These are phyloP conservation scores for Sebastes iracundus DNA, from an alignment of 2,797 vertebrate genomes.

Conservation along the genomic window DNA sequence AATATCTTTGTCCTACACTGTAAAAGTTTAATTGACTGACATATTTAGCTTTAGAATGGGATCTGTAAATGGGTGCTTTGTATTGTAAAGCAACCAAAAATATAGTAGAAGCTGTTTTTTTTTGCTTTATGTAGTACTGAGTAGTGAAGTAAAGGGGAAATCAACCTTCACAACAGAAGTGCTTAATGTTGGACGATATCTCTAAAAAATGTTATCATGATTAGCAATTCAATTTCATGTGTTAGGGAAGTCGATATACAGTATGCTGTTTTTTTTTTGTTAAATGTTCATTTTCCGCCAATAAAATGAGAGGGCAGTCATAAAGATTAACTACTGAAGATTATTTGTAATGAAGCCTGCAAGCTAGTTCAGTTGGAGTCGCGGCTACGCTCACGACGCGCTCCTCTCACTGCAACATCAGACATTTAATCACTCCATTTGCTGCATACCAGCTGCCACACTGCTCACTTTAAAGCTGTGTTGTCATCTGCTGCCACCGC, in stretches of 20 bases:
- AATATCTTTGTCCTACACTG: background rate
- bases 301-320: constrained; percentile 44
- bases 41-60: background rate
- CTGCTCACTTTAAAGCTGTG: background rate
- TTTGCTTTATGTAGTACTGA: background rate
- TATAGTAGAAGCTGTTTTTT: background rate
- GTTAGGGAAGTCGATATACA: background rate
- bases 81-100: constrained; percentile 3
- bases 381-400: background rate
- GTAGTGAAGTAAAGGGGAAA: background rate
- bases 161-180: background rate
- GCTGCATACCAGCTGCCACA: background rate
- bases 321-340: constrained; percentile 14
- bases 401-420: background rate
- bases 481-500: background rate
- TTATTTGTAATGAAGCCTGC: constrained; percentile 10
- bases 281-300: constrained; percentile 41
- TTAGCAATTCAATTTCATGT: constrained; percentile 9
- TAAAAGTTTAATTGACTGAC: background rate
- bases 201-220: background rate
- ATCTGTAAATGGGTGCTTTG: constrained; percentile 1
- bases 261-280: constrained; percentile 26
- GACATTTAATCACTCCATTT: background rate
- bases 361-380: background rate
- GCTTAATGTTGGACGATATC: background rate